Base-by-base conservation (phyloP, 2,888 invertebrate genomes). In the Drosophila subsilvestris region DNA sequence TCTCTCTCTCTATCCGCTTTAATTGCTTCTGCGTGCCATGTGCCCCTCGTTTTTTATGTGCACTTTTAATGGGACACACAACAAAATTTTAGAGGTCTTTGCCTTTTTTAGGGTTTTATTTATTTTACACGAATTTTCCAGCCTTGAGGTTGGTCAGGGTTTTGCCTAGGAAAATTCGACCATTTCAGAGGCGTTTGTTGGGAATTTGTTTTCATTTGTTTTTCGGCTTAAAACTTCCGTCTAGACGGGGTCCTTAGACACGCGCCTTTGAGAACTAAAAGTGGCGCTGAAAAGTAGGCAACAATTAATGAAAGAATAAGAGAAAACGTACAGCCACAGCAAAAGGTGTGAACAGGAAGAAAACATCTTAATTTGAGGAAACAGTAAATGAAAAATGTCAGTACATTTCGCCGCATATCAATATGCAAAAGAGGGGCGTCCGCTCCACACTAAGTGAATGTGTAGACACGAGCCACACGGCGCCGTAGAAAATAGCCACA, bases 1-100 rank as follows among this genome's bases (percentile, higher is more conserved):
- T 37, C 37, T 37, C n/a, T 29, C 9, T 37, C 37, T 37, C 37
- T 37, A n/a, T 37, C 63, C 61, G 68, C 74, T 82, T 75, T 82
- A 85, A 82, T 82, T 82, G 86, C 74, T 50, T 63, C 63, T 63
- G 80, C 86, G 83, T 82, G 81, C 68, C 63, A 54, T 53, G 54
- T 57, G 66, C 37, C 45, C 12, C 27, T 45, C 62, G 58, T 42
- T 57, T 78, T 79, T 85, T 79, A 80, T 85, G 80, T 70, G 76
- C 76, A 69, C 74, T 85, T 85, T 81, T 72, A 37, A 85, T 78
- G 49, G 71, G 27, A 56, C 60, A 57, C 62, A 74, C 70, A 71
- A 74, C 73, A 65, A 73, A 73, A 61, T 69, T 72, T 60, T 47
- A 44, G 44, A 22, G 48, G 20, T 57, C 37, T 37, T 37, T 37